A percentile compares a stretch with the other conserved stretches of the same genome.
phyloP scores from a whole-genome alignment of 2,888 invertebrate genomes.

The Osmoderma eremita region DNA sequence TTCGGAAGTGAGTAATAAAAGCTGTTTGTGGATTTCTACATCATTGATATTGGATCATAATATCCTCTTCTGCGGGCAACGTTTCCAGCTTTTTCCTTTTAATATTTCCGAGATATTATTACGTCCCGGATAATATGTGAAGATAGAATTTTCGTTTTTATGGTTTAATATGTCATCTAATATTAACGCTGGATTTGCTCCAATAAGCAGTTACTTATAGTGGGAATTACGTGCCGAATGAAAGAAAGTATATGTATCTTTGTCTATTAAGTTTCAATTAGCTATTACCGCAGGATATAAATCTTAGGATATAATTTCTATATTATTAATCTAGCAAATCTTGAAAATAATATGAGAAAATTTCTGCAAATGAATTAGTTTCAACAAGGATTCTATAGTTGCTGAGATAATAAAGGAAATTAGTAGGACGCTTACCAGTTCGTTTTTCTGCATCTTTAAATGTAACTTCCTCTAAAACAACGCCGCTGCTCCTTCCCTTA shows the following conservation, averaged over 20 bases:
- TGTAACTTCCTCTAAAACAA: constrained; percentile 78
- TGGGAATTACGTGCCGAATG: neutral
- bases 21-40: constrained; percentile 14
- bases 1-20: constrained; percentile 29
- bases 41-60: constrained; percentile 30
- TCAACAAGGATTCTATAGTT: too few species aligned
- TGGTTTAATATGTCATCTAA: constrained; percentile 22
- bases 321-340: too few species aligned
- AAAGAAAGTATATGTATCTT: neutral
- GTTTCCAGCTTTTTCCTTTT: constrained; percentile 3
- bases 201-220: constrained; percentile 9
- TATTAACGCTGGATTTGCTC: constrained; percentile 20
- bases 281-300: too few species aligned
- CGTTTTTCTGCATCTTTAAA: constrained; percentile 83
- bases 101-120: constrained; percentile 25
- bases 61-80: constrained; percentile 6
- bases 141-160: constrained; percentile 18
- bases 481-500: constrained; percentile 81
- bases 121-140: constrained; percentile 16
- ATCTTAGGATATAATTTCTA: too few species aligned
- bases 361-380: too few species aligned
- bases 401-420: too few species aligned
- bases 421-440: constrained; percentile 73
- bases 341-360: too few species aligned
- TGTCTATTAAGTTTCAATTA: too few species aligned